Evolutionary conservation across 2,113 vertebrate genomes (phyloP).

Genomic region (Haplotaxodon microlepis): DNA sequence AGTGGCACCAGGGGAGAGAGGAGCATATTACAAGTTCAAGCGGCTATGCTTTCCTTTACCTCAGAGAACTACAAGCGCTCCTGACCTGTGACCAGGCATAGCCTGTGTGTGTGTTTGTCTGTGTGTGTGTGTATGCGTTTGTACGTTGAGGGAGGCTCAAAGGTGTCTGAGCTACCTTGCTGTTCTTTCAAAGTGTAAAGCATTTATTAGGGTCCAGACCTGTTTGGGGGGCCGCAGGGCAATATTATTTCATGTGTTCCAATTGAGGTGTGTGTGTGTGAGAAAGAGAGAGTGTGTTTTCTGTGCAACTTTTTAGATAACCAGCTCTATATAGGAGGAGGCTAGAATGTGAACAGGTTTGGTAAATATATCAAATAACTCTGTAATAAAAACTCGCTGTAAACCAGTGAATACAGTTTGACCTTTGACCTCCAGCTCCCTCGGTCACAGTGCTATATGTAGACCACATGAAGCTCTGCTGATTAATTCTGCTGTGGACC

Average conservation of each 20-base stretch:
- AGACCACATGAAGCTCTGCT: neutral
- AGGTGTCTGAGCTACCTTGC: slow-evolving; percentile 67
- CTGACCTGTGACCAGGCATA: slow-evolving; percentile 74
- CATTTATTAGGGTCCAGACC: slow-evolving; percentile 73
- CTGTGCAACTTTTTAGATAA: slow-evolving; percentile 38
- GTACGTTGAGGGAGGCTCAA: slow-evolving; percentile 57
- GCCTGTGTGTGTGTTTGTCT: neutral
- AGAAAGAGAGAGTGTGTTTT: neutral
- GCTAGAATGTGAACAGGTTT: slow-evolving; percentile 37
- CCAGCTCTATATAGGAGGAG: slow-evolving; percentile 20
- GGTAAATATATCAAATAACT: slow-evolving; percentile 51
- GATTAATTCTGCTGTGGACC: slow-evolving; percentile 1
- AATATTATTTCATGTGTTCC: slow-evolving; percentile 71
- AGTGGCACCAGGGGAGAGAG: slow-evolving; percentile 72
- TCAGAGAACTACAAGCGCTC: slow-evolving; percentile 64
- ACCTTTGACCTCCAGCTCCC: slow-evolving; percentile 24
- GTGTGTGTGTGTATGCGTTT: neutral
- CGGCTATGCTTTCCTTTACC: slow-evolving; percentile 73
- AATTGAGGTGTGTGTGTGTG: slow-evolving; percentile 21
- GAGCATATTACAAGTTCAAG: slow-evolving; percentile 84
- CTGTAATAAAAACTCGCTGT: slow-evolving; percentile 37
- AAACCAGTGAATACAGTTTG: slow-evolving; percentile 51
- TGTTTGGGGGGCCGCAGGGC: slow-evolving; percentile 69
- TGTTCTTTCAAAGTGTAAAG: slow-evolving; percentile 72
- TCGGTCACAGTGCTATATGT: slow-evolving; percentile 1